Base-by-base conservation (phyloP, 2,797 vertebrate species). In the Helarctos malayanus region DNA sequence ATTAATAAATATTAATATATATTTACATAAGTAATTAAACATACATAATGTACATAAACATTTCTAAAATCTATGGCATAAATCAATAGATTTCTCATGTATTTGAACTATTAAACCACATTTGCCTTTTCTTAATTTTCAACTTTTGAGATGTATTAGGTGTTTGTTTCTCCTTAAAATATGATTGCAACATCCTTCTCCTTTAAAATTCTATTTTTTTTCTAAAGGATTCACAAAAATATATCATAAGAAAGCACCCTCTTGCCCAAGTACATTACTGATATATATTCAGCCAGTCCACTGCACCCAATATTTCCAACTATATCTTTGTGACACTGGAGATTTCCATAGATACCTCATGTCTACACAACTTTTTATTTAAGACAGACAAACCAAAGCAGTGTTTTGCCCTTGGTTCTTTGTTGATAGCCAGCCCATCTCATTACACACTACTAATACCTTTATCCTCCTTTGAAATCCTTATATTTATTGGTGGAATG, bases 121-220 rank as follows among this genome's bases (percentile, higher is more conserved):
- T 73, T 65, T 83, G 5, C 15, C 14, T 95, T 87, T 95, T 88
- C 41, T 68, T 82, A 69, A 38, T 65, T 96, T 83, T 78, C 27
- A 79, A 23, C 9, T 96, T 91, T 65, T 75, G 41, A 83, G 27
- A 83, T 63, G 0, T 45, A 19, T 23, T 41, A 57, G 0, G 2
- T 13, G 78, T 47, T 65, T 18, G 1, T 15, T 91, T 61, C 25
- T 80, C 38, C 41, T 91, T 95, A 23, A 9, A 57, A 59, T n/a
- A 79, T 15, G 68, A 73, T 14, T 32, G 10, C 54, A 89, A 29
- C 13, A 63, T 18, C 6, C 1, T 91, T 90, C n/a, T 71, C 15
- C 71, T 15, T 13, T 76, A 92, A 84, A 80, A 61, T 69, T 63
- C n/a, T 41, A 41, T 27, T 25, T 80, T 82, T 89, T 68, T 29